Percentiles rank a stretch among this genome's conserved stretches.
These are phyloP conservation scores for Salvelinus sp. DNA, from an alignment of 2,113 vertebrate genomes.

Conservation along the genomic window DNA sequence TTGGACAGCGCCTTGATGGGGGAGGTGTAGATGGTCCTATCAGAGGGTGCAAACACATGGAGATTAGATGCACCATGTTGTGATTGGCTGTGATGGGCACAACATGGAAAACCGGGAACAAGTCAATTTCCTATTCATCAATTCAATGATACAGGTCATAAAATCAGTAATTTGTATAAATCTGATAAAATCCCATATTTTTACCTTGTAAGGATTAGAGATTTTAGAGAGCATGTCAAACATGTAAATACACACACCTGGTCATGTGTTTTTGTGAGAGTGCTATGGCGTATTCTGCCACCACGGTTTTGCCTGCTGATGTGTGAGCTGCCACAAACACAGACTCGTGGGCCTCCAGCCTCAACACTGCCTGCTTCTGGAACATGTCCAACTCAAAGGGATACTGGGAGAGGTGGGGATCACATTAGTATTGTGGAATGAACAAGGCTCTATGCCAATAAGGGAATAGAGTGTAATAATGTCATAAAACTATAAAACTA, in stretches of 20 bases:
- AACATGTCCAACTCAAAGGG: slow-evolving; percentile 88
- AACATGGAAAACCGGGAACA: neutral
- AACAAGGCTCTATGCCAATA: neutral
- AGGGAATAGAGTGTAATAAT: neutral
- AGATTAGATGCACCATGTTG: neutral
- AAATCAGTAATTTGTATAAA: too few species aligned
- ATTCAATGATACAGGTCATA: too few species aligned
- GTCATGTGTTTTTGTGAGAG: slow-evolving; percentile 94
- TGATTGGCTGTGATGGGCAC: too few species aligned
- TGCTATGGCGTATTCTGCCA: slow-evolving; percentile 90
- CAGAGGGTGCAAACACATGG: slow-evolving; percentile 8
- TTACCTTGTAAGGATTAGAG: too few species aligned
- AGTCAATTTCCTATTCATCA: neutral
- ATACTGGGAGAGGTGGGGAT: slow-evolving; percentile 73
- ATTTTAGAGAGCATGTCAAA: neutral
- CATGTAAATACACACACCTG: slow-evolving; percentile 64
- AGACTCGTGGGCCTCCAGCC: slow-evolving; percentile 83
- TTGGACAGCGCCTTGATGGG: slow-evolving; percentile 94
- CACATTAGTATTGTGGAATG: neutral
- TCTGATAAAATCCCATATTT: too few species aligned
- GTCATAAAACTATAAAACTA: too few species aligned
- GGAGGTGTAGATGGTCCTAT: slow-evolving; percentile 89
- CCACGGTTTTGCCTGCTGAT: slow-evolving; percentile 89
- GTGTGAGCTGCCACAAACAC: slow-evolving; percentile 92
- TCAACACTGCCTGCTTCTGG: slow-evolving; percentile 89